phyloP scores from a whole-genome alignment of 2,888 invertebrate genomes.

The Schizaphis graminum region DNA sequence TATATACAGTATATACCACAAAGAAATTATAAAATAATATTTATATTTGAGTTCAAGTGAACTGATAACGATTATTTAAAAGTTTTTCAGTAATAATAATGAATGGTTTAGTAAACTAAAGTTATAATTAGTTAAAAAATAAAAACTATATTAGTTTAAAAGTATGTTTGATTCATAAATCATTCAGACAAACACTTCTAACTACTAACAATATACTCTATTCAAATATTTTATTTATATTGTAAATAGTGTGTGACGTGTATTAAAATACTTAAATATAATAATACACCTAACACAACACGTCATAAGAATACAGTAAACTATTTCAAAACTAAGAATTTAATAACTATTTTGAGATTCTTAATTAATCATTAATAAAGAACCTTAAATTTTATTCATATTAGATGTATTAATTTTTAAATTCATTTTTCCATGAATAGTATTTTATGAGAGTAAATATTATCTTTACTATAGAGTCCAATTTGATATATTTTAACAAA shows the following conservation, averaged over 20 bases:
- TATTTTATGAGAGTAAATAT: neutral
- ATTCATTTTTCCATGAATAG: neutral
- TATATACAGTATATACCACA: neutral
- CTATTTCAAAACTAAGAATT: neutral
- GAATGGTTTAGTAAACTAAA: neutral
- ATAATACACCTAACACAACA: neutral
- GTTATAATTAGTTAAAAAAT: neutral
- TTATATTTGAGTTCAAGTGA: neutral
- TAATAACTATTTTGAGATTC: neutral
- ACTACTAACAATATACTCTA: neutral
- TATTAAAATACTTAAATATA: neutral
- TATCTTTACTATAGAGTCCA: neutral
- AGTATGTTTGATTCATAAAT: neutral
- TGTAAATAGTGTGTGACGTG: neutral
- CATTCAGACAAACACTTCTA: neutral
- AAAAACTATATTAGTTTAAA: neutral
- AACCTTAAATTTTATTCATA: neutral
- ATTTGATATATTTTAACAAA: neutral
- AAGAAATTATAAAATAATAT: neutral
- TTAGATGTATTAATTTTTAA: neutral
- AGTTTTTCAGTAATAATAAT: neutral
- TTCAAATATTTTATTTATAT: neutral
- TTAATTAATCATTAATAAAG: neutral
- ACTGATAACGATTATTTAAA: neutral
- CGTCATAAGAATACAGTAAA: neutral